These are phyloP conservation scores for Actias luna DNA, from an alignment of 2,888 invertebrate species.

Conservation along the genomic window DNA sequence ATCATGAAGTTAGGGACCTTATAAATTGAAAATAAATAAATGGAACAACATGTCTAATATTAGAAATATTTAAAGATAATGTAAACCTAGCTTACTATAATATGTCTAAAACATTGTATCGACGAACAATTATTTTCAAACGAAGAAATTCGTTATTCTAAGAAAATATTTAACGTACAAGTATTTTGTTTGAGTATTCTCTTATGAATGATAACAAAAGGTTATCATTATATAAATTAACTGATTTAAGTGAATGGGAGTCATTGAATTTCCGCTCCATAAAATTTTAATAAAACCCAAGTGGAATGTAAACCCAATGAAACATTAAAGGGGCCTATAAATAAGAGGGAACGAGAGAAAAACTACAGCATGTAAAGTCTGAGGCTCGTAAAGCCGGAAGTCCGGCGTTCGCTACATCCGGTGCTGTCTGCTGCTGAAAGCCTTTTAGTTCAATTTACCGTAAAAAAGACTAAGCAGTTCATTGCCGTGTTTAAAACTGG, in stretches of 20 bases:
- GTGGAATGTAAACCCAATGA: constrained; percentile 32
- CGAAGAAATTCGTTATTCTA: no score
- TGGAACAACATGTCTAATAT: no score
- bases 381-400: constrained; percentile 60
- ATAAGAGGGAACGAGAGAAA: constrained; percentile 45
- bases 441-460: constrained; percentile 78
- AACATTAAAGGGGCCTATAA: constrained; percentile 42
- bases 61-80: no score
- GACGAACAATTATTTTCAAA: no score
- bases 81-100: no score
- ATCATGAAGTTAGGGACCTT: no score
- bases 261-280: constrained; percentile 5
- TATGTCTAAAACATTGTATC: no score
- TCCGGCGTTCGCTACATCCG: constrained; percentile 68
- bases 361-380: constrained; percentile 57
- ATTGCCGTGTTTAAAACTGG: constrained; percentile 61
- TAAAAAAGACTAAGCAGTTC: constrained; percentile 60
- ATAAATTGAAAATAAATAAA: no score
- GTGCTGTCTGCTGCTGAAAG: constrained; percentile 65
- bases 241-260: neutral
- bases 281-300: constrained; percentile 5
- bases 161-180: neutral
- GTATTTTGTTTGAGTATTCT: neutral
- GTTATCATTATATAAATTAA: neutral
- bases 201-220: neutral